phyloP scores from a whole-genome alignment of 2,797 vertebrate species.

The Lepus oiostolus region DNA sequence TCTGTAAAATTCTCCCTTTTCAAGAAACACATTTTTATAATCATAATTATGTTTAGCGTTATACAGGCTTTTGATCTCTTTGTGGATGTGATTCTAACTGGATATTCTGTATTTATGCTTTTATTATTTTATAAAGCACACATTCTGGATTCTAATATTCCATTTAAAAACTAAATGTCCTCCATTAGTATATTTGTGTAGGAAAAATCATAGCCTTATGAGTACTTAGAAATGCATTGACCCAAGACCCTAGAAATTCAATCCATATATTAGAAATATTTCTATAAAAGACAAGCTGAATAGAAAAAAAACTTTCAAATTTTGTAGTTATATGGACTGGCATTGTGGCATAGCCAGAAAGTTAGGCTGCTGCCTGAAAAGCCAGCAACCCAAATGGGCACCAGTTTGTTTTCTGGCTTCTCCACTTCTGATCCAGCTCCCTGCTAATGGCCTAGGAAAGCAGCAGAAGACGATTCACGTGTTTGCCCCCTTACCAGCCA shows the following conservation, averaged over 20 bases:
- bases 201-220: neutral
- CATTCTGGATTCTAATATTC: neutral
- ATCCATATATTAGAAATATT: neutral
- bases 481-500: too few relatives aligned
- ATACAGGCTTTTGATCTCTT: neutral
- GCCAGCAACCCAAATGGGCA: too few relatives aligned
- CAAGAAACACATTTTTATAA: neutral
- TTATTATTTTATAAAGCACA: neutral
- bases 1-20: slow-evolving; percentile 43
- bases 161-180: slow-evolving; percentile 1
- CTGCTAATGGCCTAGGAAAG: too few relatives aligned
- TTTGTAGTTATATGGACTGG: neutral
- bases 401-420: too few relatives aligned
- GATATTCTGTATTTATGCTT: neutral
- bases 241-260: neutral
- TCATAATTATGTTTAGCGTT: slow-evolving; percentile 1
- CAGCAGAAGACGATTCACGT: too few relatives aligned
- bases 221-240: neutral
- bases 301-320: neutral
- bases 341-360: too few relatives aligned
- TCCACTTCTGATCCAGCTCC: too few relatives aligned
- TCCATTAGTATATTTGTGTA: neutral
- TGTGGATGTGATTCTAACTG: neutral
- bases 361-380: too few relatives aligned
- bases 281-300: neutral